Evolutionary conservation across 2,113 vertebrate species (phyloP).

Genomic region (Apistogramma diplotaenia): DNA sequence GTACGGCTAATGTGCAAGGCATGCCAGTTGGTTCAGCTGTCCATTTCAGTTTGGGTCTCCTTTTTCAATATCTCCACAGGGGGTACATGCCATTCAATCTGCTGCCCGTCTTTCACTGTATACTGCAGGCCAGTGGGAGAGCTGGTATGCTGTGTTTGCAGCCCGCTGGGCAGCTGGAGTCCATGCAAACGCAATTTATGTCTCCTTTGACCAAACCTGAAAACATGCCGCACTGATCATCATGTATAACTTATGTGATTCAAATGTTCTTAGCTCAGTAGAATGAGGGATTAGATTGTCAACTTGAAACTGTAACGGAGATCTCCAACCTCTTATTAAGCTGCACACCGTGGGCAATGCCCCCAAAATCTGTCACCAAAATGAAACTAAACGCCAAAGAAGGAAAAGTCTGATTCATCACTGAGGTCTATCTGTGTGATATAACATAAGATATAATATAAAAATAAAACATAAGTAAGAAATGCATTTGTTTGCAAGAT

Average conservation of each 20-base stretch:
- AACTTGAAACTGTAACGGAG: not conserved
- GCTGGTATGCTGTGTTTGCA: conserved; percentile 29
- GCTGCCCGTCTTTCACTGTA: conserved; percentile 1
- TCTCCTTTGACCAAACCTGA: conserved; percentile 9
- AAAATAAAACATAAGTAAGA: not conserved
- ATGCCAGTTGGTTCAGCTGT: conserved; percentile 54
- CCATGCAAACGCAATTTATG: conserved; percentile 47
- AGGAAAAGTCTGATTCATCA: not conserved
- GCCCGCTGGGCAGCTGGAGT: conserved; percentile 31
- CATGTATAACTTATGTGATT: conserved; percentile 6
- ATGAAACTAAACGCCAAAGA: not conserved
- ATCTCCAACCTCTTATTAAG: not conserved
- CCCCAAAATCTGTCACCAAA: not conserved
- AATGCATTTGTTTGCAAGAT: not conserved
- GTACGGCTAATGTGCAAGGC: conserved; percentile 12
- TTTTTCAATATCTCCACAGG: conserved; percentile 58
- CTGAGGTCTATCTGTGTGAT: not conserved
- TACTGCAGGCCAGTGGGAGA: conserved; percentile 13
- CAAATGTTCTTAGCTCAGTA: conserved; percentile 6
- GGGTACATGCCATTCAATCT: conserved; percentile 29
- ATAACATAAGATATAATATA: too few relatives aligned
- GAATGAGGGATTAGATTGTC: not conserved
- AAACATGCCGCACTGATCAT: conserved; percentile 26
- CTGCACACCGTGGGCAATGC: not conserved
- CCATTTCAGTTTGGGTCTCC: conserved; percentile 48